A percentile compares a stretch with the other conserved stretches of the same genome.
phyloP scores from a whole-genome alignment of 2,113 vertebrate species.

The Xenotilapia longispinis region DNA sequence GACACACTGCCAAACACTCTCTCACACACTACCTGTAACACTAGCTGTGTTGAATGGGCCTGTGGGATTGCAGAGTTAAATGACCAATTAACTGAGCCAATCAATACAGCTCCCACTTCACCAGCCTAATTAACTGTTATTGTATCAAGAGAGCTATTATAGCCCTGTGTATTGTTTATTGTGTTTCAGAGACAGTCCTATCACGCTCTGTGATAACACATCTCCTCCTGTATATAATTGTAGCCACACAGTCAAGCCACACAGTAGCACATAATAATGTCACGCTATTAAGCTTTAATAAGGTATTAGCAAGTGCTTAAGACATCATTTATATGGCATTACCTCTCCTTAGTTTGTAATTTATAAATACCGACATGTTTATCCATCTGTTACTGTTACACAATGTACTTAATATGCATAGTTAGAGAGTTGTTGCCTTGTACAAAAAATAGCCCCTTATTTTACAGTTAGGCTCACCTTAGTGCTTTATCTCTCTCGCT shows the following conservation, averaged over 20 bases:
- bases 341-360: background rate
- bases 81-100: constrained; percentile 45
- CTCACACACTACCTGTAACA: constrained; percentile 23
- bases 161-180: background rate
- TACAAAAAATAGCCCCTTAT: background rate
- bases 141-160: constrained; percentile 28
- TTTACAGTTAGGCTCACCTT: background rate
- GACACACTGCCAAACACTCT: background rate
- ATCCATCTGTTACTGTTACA: background rate
- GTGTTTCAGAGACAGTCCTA: background rate
- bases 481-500: background rate
- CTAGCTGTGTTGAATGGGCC: constrained; percentile 41
- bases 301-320: background rate
- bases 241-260: background rate
- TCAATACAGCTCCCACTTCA: constrained; percentile 53
- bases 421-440: background rate
- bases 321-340: background rate
- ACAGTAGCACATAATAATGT: background rate
- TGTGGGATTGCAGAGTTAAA: constrained; percentile 50
- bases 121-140: constrained; percentile 47
- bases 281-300: background rate
- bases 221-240: background rate
- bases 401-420: background rate
- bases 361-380: background rate
- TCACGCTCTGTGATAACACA: background rate